These are phyloP conservation scores for Diplazon laetatorius DNA, from an alignment of 2,888 invertebrate genomes.

Conservation along the genomic window DNA sequence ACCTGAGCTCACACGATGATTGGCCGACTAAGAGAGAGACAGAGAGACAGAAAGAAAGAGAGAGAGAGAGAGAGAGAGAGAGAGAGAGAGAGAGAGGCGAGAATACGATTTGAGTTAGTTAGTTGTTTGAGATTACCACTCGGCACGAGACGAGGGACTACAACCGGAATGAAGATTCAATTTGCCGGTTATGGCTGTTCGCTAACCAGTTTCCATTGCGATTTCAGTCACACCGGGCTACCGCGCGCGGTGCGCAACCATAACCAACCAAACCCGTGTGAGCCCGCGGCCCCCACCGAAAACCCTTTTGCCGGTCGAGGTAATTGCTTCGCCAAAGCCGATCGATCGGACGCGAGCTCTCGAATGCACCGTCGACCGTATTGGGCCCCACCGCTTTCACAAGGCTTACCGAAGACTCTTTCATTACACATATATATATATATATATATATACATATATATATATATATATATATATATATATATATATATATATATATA, in stretches of 20 bases:
- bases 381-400: neutral
- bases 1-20: too few relatives aligned
- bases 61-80: neutral
- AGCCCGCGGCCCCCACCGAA: neutral
- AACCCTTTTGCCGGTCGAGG: neutral
- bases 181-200: constrained; percentile 64
- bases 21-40: too few relatives aligned
- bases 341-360: constrained; percentile 11
- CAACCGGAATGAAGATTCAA: constrained; percentile 66
- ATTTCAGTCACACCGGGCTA: constrained; percentile 70
- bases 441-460: neutral
- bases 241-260: too few relatives aligned
- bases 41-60: too few relatives aligned
- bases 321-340: neutral
- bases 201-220: constrained; percentile 63
- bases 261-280: neutral
- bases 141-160: constrained; percentile 34
- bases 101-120: constrained; percentile 31
- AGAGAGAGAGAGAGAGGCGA: constrained; percentile 13
- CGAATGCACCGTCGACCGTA: neutral
- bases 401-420: neutral
- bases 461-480: too few relatives aligned
- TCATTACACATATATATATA: neutral
- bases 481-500: too few relatives aligned
- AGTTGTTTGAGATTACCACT: constrained; percentile 14